Base-by-base conservation (phyloP, 2,113 vertebrate genomes). In the Myiozetetes cayanensis region DNA sequence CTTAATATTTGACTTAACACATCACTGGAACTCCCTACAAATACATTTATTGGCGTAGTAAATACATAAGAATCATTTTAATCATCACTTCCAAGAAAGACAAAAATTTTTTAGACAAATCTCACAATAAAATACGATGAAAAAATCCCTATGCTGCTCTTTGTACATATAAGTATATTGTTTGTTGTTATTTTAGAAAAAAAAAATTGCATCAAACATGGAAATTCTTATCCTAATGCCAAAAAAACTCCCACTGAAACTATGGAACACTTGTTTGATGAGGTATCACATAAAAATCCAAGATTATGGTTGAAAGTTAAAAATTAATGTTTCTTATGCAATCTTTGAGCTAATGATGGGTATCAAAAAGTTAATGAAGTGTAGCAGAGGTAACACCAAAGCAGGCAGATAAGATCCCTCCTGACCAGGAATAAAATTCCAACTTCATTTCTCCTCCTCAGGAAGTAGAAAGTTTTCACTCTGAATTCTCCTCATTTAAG, bases 41-140 rank as follows among this genome's bases (percentile, higher is more conserved):
- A 20, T 25, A 24, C 24, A 14, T 50, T 50, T 50, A 50, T 11
- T 33, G 71, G 33, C 68, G 17, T 7, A 76, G 20, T 44, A 66
- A 47, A 58, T 21, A 14, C 5, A 23, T 5, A 25, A 81, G 33
- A 80, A 82, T 46, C 10, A 66, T n/a, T 50, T 78, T 33, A 37
- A 7, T 82, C 30, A 41, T 14, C 18, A 23, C 19, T 81, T 67
- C 43, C 39, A 82, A 65, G 46, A 79, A 84, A 63, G 22, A 14
- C 59, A 86, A 71, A 49, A 68, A 24, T 33, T 22, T 6, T 87
- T 96, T 79, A 91, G 68, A 81, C 44, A 94, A 93, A 74, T 55
- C 31, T 24, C 55, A 44, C 18, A 49, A 41, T 52, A 66, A 86
- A 70, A 92, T 55, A 8, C 4, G 39, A 4, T 3, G 39, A 31